Percentiles rank a stretch among this genome's conserved stretches.
phyloP scores from a whole-genome alignment of 2,888 invertebrate genomes.

The Mesochorus sp. region DNA sequence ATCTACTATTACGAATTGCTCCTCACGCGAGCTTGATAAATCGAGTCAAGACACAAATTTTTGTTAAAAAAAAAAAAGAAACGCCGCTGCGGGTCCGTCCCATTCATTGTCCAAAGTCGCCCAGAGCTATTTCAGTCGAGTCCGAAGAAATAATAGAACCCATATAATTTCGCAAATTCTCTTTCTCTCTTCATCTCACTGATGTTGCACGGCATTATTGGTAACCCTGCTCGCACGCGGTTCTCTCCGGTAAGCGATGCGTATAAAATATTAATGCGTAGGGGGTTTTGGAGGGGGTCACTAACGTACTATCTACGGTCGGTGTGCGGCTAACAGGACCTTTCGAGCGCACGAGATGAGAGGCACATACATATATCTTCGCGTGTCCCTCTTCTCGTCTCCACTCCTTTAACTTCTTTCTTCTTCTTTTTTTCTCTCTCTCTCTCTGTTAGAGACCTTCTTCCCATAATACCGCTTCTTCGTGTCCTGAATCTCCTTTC shows the following conservation, averaged over 20 bases:
- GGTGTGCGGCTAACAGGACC: constrained; percentile 40
- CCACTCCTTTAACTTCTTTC: constrained; percentile 58
- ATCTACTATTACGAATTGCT: no score
- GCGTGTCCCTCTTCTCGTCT: constrained; percentile 55
- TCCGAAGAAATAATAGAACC: constrained; percentile 52
- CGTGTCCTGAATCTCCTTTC: constrained; percentile 64
- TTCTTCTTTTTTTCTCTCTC: constrained; percentile 47
- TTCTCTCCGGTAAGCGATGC: constrained; percentile 71
- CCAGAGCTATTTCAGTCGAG: constrained; percentile 52
- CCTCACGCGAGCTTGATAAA: no score
- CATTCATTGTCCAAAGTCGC: constrained; percentile 55
- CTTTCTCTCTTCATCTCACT: constrained; percentile 13
- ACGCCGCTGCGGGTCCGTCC: constrained; percentile 21
- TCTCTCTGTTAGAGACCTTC: constrained; percentile 56
- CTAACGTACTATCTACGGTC: constrained; percentile 62
- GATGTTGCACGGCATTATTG: constrained; percentile 66
- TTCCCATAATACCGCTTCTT: constrained; percentile 58
- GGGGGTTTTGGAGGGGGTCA: constrained; percentile 67
- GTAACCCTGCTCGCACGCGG: constrained; percentile 70
- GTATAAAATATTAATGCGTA: constrained; percentile 79
- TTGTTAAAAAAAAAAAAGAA: constrained; percentile 5
- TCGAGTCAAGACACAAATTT: constrained; percentile 13
- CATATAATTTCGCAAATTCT: constrained; percentile 37
- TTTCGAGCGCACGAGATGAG: constrained; percentile 63
- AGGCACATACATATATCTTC: constrained; percentile 62